A percentile compares a stretch with the other conserved stretches of the same genome.
phyloP scores from a whole-genome alignment of 2,113 vertebrate genomes.

The Cairina moschata region DNA sequence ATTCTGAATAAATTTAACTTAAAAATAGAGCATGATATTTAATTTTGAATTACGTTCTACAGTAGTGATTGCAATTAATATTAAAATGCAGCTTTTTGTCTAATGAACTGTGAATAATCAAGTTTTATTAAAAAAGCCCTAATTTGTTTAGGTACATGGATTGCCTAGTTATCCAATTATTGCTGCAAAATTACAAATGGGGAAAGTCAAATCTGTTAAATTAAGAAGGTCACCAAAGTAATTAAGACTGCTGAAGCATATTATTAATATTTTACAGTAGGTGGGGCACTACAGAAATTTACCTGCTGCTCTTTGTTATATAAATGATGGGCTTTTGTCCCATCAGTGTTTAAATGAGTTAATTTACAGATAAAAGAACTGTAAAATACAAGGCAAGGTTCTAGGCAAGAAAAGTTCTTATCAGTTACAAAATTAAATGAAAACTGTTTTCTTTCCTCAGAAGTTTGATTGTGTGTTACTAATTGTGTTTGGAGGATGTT shows the following conservation, averaged over 20 bases:
- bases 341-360: conserved; percentile 32
- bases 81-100: conserved; percentile 68
- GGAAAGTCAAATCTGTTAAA: conserved; percentile 77
- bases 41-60: conserved; percentile 44
- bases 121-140: conserved; percentile 74
- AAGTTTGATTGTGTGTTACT: not conserved
- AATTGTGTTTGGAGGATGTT: not conserved
- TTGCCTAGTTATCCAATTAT: conserved; percentile 80
- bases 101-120: conserved; percentile 81
- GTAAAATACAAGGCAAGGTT: not conserved
- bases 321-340: conserved; percentile 24
- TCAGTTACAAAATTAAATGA: conserved; percentile 18
- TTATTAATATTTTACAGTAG: conserved; percentile 73
- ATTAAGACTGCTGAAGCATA: conserved; percentile 80
- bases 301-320: conserved; percentile 58
- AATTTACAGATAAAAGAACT: conserved; percentile 44
- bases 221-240: conserved; percentile 78
- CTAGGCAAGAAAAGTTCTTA: conserved; percentile 2
- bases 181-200: conserved; percentile 75
- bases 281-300: conserved; percentile 54
- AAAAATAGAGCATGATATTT: conserved; percentile 12
- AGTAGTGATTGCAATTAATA: conserved; percentile 66
- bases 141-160: conserved; percentile 79
- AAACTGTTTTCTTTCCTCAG: conserved; percentile 6
- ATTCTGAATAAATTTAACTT: conserved; percentile 1